Evolutionary conservation across 2,888 invertebrate genomes (phyloP), one percentile per base, ranked within the genome.

Genomic region (Idaea straminata): DNA sequence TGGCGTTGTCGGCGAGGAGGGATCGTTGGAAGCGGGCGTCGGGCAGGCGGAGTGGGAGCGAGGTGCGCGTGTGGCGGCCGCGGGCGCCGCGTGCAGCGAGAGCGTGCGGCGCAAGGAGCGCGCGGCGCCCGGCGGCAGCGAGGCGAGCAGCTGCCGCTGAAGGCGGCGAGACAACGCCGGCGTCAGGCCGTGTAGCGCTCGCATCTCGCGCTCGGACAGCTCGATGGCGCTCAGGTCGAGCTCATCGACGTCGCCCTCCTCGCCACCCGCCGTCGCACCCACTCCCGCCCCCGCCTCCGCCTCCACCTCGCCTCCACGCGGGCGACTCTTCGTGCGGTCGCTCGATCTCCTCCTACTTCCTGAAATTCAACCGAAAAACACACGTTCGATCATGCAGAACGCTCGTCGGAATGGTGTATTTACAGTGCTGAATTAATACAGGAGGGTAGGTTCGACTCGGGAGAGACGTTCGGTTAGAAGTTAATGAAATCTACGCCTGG

Each of bases 121-220:
- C 38, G 95, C 95, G 88, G 96, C 95, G 69, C 94, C 94, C 75
- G 96, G 95, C 72, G 96, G 95, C 80, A 96, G 84, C 83, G 95
- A 95, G 73, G 95, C 95, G 66, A 96, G 89, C 75, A 96, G 89
- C 85, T 96, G 95, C 69, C 94, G 95, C 90, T 96, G 96, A 81
- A 96, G 94, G 59, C 95, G 94, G 76, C 95, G 94, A 72, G 96
- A 95, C 76, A 96, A 91, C 73, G 95, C 95, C 47, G 96, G 96
- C 74, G 96, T 96, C 73, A 96, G 93, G 74, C 94, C 95, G 35
- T 95, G 95, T 74, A 95, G 89, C 71, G 95, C 86, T 81, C 95
- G 94, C 79, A 95, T 91, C 91, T 96, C 96, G 80, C 95, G 94
- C 85, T 96, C 95, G 74, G 95, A 95, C 69, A 96, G 89, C 84